A percentile compares a stretch with the other conserved stretches of the same genome.
Evolutionary conservation across 1,140 invertebrate genomes (phyloP).

Genomic region (Triops cancriformis): DNA sequence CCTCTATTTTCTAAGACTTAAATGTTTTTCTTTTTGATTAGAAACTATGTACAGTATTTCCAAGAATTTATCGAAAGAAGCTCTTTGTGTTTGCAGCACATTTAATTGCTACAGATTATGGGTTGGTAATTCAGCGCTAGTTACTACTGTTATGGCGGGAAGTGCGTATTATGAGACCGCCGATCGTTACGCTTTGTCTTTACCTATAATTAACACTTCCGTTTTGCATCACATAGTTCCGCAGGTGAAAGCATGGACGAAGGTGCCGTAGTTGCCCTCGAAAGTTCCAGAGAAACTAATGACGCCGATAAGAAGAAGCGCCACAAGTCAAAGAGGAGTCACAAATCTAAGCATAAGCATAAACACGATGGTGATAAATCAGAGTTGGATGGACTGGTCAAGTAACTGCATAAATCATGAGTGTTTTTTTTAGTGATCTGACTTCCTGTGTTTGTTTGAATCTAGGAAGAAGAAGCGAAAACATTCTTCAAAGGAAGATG

Average conservation of each 20-base stretch:
- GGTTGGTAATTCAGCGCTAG: too few species aligned
- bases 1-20: too few species aligned
- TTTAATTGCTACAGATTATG: too few species aligned
- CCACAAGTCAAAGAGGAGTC: constrained; percentile 23
- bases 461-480: constrained; percentile 25
- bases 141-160: too few species aligned
- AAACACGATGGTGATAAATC: constrained; percentile 21
- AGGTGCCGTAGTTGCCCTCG: neutral
- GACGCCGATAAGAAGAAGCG: constrained; percentile 15
- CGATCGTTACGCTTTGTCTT: neutral
- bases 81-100: too few species aligned
- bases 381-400: neutral
- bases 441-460: neutral
- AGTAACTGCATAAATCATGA: neutral
- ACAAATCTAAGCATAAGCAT: constrained; percentile 21
- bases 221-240: neutral
- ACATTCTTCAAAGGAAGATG: neutral
- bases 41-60: too few species aligned
- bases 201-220: neutral
- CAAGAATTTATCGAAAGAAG: too few species aligned
- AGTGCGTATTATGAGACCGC: too few species aligned
- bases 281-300: neutral
- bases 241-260: neutral
- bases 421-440: neutral
- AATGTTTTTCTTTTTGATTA: too few species aligned